phyloP scores from a whole-genome alignment of 2,113 vertebrate genomes.

The Gopherus evgoodei region DNA sequence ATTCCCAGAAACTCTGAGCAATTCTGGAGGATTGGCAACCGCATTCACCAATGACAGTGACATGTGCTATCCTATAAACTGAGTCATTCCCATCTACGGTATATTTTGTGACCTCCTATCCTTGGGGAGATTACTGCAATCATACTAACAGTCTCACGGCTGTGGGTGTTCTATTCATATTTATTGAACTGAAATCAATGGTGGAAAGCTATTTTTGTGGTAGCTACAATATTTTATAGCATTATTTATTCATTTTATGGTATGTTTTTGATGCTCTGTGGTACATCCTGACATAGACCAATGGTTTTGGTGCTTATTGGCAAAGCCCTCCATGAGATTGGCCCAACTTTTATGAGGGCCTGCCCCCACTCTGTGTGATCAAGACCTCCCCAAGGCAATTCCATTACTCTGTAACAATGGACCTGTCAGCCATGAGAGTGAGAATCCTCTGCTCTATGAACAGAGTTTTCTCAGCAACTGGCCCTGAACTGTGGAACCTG shows the following conservation, averaged over 20 bases:
- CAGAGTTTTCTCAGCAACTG: not conserved
- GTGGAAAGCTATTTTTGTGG: constrained; percentile 1
- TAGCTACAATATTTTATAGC: not conserved
- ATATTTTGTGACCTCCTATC: not conserved
- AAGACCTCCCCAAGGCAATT: not conserved
- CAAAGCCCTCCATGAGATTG: not conserved
- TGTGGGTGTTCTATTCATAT: not conserved
- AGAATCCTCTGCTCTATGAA: not conserved
- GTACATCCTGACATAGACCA: not conserved
- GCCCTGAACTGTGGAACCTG: not conserved
- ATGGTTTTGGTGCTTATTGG: not conserved
- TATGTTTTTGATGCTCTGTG: not conserved
- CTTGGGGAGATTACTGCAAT: not conserved
- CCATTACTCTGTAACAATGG: not conserved
- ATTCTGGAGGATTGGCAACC: too few species aligned
- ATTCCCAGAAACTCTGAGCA: too few species aligned
- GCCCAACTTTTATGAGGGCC: not conserved
- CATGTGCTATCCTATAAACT: too few species aligned
- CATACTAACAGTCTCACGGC: not conserved
- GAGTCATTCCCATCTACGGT: too few species aligned
- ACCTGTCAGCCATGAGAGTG: not conserved
- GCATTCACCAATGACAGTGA: too few species aligned
- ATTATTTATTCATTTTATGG: not conserved
- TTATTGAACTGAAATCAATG: not conserved
- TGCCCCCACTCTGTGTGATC: not conserved